Evolutionary conservation across 2,888 invertebrate genomes (phyloP).

Genomic region (Escarpia spicata): DNA sequence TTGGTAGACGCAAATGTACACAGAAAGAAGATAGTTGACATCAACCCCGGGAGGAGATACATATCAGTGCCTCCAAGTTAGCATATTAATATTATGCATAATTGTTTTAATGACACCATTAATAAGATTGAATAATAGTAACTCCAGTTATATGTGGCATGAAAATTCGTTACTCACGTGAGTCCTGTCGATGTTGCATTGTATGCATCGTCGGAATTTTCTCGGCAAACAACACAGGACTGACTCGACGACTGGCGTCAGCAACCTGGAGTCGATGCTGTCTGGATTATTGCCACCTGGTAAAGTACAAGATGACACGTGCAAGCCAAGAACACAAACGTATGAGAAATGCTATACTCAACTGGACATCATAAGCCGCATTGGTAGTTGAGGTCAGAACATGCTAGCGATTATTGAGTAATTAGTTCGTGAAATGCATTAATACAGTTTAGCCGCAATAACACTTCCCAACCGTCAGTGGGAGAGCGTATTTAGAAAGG

Average conservation of each 20-base stretch:
- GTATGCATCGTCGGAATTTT: not conserved
- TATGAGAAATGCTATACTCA: not conserved
- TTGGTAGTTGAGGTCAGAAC: not conserved
- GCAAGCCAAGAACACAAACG: not conserved
- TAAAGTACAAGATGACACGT: not conserved
- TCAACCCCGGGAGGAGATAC: too few species aligned
- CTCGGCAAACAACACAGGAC: constrained; percentile 31
- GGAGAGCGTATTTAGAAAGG: too few species aligned
- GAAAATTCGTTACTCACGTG: not conserved
- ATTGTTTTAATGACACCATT: too few species aligned
- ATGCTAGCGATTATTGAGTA: too few species aligned
- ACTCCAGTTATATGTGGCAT: not conserved
- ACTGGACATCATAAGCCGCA: not conserved
- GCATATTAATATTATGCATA: too few species aligned
- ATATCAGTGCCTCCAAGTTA: too few species aligned
- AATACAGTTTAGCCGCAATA: too few species aligned
- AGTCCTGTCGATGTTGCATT: not conserved
- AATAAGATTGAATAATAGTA: not conserved
- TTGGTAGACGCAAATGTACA: too few species aligned
- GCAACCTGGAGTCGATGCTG: constrained; percentile 33
- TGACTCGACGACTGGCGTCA: constrained; percentile 31
- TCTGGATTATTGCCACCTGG: constrained; percentile 30
- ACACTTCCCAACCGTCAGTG: too few species aligned
- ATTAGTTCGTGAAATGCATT: too few species aligned
- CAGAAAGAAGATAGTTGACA: too few species aligned